Evolutionary conservation across 2,113 vertebrate species (phyloP).

Genomic region (Tenebrosternarchus preto): DNA sequence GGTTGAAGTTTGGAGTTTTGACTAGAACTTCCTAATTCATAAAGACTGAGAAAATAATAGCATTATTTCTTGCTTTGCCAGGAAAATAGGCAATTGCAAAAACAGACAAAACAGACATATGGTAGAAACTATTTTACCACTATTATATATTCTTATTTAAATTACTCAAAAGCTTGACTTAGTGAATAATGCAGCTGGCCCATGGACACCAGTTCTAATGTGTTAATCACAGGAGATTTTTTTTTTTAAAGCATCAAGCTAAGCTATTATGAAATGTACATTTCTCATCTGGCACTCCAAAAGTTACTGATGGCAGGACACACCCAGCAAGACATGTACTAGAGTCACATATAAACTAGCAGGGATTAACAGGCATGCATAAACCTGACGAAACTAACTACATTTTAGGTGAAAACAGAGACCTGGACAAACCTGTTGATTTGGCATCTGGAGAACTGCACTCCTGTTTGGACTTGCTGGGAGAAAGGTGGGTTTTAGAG

Average conservation of each 20-base stretch:
- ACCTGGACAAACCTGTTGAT: constrained; percentile 31
- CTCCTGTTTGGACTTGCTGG: constrained; percentile 53
- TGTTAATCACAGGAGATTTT: not conserved
- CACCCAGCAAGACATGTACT: not conserved
- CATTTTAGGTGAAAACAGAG: not conserved
- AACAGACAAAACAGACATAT: too few relatives aligned
- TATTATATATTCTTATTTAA: too few relatives aligned
- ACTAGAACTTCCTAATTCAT: too few relatives aligned
- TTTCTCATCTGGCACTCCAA: not conserved
- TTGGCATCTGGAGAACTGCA: not conserved
- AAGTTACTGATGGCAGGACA: not conserved
- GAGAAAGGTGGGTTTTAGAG: constrained; percentile 11
- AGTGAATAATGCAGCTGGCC: too few relatives aligned
- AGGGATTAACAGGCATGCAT: not conserved
- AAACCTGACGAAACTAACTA: not conserved
- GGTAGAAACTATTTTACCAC: too few relatives aligned
- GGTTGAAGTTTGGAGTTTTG: too few relatives aligned
- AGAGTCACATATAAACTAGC: not conserved
- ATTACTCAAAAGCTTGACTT: too few relatives aligned
- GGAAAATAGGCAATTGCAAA: too few relatives aligned
- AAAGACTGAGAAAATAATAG: too few relatives aligned
- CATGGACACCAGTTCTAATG: too few relatives aligned
- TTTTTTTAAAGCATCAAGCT: too few relatives aligned
- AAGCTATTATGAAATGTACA: not conserved
- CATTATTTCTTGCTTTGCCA: too few relatives aligned